phyloP scores from a whole-genome alignment of 35 echinoderm and acorn worm genomes.

The Apostichopus parvimensis region DNA sequence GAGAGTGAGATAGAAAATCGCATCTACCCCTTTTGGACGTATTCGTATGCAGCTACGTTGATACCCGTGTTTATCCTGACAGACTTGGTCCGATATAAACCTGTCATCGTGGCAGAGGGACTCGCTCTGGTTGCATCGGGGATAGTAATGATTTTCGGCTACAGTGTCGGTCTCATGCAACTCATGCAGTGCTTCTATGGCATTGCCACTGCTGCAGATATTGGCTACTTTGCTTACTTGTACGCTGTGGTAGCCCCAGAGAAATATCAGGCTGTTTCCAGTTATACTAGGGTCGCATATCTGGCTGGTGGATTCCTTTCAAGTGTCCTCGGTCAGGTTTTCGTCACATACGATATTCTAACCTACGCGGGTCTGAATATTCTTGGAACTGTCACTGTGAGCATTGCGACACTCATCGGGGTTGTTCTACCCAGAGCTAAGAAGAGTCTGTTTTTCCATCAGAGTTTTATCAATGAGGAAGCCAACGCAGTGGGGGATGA shows the following conservation, averaged over 20 bases:
- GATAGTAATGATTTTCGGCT: slow-evolving; percentile 68
- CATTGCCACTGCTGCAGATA: slow-evolving; percentile 86
- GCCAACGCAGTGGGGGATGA: not conserved
- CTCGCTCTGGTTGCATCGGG: slow-evolving; percentile 74
- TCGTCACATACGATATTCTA: slow-evolving; percentile 61
- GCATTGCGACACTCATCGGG: slow-evolving; percentile 66
- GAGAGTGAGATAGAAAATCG: slow-evolving; percentile 71
- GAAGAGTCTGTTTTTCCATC: slow-evolving; percentile 87
- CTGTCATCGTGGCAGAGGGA: slow-evolving; percentile 83
- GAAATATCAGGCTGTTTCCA: slow-evolving; percentile 85
- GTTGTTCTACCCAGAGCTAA: slow-evolving; percentile 68
- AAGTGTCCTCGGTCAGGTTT: slow-evolving; percentile 69
- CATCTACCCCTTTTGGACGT: slow-evolving; percentile 94
- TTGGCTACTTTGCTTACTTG: slow-evolving; percentile 96
- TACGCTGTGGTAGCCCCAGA: slow-evolving; percentile 84
- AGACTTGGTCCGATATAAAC: slow-evolving; percentile 90
- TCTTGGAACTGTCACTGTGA: slow-evolving; percentile 64
- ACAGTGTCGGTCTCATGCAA: slow-evolving; percentile 73
- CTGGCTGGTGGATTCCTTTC: slow-evolving; percentile 75
- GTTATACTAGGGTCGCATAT: slow-evolving; percentile 75
- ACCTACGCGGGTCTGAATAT: slow-evolving; percentile 73
- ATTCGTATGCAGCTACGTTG: slow-evolving; percentile 87
- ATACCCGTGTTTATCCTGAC: slow-evolving; percentile 90
- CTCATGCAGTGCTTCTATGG: slow-evolving; percentile 97
- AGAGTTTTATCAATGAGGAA: slow-evolving; percentile 38